phyloP scores from a whole-genome alignment of 1,140 invertebrate genomes.

The Euwallacea fornicatus region DNA sequence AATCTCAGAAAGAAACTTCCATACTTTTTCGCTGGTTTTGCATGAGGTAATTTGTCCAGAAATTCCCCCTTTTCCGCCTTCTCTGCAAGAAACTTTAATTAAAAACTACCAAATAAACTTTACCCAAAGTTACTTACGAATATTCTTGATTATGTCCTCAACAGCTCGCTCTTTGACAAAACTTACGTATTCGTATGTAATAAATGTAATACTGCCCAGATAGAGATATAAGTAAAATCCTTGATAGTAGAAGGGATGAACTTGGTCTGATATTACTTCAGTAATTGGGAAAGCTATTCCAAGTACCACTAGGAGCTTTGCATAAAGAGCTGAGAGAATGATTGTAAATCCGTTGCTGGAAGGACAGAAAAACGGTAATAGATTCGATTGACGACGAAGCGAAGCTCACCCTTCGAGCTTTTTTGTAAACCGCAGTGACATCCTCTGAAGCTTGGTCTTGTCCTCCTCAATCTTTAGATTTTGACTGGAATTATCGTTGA shows the following conservation, averaged over 20 bases:
- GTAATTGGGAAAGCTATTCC: slow-evolving; percentile 72
- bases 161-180: slow-evolving; percentile 65
- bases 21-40: slow-evolving; percentile 57
- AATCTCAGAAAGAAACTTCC: slow-evolving; percentile 80
- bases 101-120: not conserved
- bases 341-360: slow-evolving; percentile 58
- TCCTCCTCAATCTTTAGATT: slow-evolving; percentile 37
- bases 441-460: slow-evolving; percentile 38
- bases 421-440: slow-evolving; percentile 49
- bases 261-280: slow-evolving; percentile 67
- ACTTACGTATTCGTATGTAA: slow-evolving; percentile 79
- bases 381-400: not conserved
- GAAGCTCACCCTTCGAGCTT: slow-evolving; percentile 54
- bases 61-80: slow-evolving; percentile 48
- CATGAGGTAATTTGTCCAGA: slow-evolving; percentile 30
- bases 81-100: slow-evolving; percentile 46
- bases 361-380: slow-evolving; percentile 14
- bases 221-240: slow-evolving; percentile 86
- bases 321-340: slow-evolving; percentile 74
- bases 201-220: slow-evolving; percentile 72
- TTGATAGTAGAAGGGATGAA: slow-evolving; percentile 69
- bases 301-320: slow-evolving; percentile 76
- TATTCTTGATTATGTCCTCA: slow-evolving; percentile 54
- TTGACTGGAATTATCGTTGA: slow-evolving; percentile 38
- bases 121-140: slow-evolving; percentile 49